Evolutionary conservation across 2,888 invertebrate genomes (phyloP).

Genomic region (Drosophila recens): DNA sequence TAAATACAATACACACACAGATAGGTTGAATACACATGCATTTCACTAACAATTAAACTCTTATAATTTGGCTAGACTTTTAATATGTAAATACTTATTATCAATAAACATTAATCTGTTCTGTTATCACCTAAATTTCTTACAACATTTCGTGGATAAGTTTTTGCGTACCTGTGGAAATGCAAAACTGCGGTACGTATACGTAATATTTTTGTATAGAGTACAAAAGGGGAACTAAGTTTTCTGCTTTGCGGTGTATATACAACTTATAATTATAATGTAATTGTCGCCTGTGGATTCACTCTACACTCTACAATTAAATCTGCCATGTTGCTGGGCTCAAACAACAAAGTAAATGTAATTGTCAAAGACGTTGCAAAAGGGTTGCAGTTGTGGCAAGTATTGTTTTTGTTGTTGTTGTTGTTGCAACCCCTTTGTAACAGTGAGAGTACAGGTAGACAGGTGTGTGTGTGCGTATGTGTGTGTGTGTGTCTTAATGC

Average conservation of each 20-base stretch:
- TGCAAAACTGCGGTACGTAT: conserved; percentile 46
- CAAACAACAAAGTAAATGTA: conserved; percentile 78
- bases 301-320: conserved; percentile 64
- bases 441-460: conserved; percentile 47
- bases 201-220: conserved; percentile 25
- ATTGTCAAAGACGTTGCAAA: conserved; percentile 50
- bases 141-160: conserved; percentile 6
- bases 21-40: conserved; percentile 40
- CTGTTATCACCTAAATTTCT: conserved; percentile 41
- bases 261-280: conserved; percentile 52
- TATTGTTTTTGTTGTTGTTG: not conserved
- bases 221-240: conserved; percentile 39
- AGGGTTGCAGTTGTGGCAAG: conserved; percentile 34
- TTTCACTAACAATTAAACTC: conserved; percentile 57
- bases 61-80: conserved; percentile 72
- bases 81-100: conserved; percentile 13
- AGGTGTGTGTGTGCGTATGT: not conserved
- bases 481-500: conserved; percentile 9
- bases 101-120: conserved; percentile 31
- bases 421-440: conserved; percentile 71
- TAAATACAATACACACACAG: conserved; percentile 65
- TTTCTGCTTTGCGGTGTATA: conserved; percentile 5
- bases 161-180: conserved; percentile 33
- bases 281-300: conserved; percentile 26
- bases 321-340: conserved; percentile 81